phyloP scores from a whole-genome alignment of 2,113 vertebrate species.

The Cavia aperea region DNA sequence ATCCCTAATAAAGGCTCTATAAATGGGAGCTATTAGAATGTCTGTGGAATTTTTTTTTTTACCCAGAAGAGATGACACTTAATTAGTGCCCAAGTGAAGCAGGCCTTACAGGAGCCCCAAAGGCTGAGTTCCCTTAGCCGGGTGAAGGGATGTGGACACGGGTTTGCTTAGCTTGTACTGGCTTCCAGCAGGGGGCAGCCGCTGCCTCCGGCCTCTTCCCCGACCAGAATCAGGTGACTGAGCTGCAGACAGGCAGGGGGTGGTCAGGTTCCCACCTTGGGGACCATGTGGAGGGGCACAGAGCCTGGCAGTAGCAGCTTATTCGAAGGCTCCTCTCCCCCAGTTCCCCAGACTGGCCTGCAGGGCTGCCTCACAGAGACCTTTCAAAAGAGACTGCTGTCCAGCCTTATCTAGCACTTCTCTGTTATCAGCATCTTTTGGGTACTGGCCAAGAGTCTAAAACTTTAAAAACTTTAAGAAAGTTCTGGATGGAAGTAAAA shows the following conservation, averaged over 20 bases:
- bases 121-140: not conserved
- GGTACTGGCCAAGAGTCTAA: not conserved
- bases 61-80: not conserved
- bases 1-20: not conserved
- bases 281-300: not conserved
- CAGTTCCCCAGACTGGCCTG: not conserved
- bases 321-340: not conserved
- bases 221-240: not conserved
- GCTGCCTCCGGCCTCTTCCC: not conserved
- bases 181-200: conserved; percentile 56
- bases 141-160: not conserved
- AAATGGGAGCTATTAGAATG: not conserved
- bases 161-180: not conserved
- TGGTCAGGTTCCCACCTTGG: not conserved
- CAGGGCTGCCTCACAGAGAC: not conserved
- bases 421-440: not conserved
- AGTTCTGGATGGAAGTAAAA: not conserved
- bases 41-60: not conserved
- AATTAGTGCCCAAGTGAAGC: not conserved
- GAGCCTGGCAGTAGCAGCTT: not conserved
- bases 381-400: not conserved
- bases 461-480: conserved; percentile 21
- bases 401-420: not conserved
- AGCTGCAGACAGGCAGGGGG: not conserved
- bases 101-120: not conserved